Percentiles rank a stretch among this genome's conserved stretches.
These are phyloP conservation scores for Galerucella pusilla DNA, from an alignment of 2,888 invertebrate species.

Conservation along the genomic window DNA sequence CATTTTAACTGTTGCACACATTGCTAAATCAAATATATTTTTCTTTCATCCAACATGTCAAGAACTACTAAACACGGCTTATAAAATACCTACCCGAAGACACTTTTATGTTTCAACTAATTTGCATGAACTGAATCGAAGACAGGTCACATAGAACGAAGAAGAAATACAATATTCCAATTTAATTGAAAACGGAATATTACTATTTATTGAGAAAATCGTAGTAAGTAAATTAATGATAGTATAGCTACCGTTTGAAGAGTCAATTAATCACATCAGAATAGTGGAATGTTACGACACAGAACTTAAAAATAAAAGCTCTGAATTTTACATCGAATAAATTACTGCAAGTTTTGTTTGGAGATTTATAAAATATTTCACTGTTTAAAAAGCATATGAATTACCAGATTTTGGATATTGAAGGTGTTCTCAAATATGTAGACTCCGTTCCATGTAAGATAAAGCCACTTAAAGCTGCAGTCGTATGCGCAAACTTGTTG, in stretches of 20 bases:
- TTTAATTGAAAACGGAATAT: neutral
- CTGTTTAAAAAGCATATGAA: too few relatives aligned
- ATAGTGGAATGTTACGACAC: neutral
- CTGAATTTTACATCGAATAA: neutral
- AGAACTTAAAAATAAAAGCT: neutral
- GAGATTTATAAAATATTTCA: too few relatives aligned
- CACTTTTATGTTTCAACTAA: neutral
- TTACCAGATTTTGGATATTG: too few relatives aligned
- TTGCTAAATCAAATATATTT: slow-evolving; percentile 4
- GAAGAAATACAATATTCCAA: neutral
- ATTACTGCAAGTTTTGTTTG: neutral
- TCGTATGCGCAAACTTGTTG: too few relatives aligned
- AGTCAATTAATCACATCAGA: neutral
- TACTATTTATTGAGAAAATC: neutral
- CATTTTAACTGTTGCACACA: slow-evolving; percentile 1
- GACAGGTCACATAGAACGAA: neutral
- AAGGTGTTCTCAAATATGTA: too few relatives aligned
- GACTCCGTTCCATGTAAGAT: too few relatives aligned
- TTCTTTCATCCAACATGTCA: slow-evolving; percentile 4
- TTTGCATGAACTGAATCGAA: neutral
- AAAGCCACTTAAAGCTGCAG: too few relatives aligned
- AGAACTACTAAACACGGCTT: slow-evolving; percentile 2
- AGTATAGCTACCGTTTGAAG: slow-evolving; percentile 1
- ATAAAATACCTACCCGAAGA: neutral
- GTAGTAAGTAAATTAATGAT: neutral